Conservation (phyloP, 2,888 invertebrate genomes). For the Drosophila gaucha region DNA sequence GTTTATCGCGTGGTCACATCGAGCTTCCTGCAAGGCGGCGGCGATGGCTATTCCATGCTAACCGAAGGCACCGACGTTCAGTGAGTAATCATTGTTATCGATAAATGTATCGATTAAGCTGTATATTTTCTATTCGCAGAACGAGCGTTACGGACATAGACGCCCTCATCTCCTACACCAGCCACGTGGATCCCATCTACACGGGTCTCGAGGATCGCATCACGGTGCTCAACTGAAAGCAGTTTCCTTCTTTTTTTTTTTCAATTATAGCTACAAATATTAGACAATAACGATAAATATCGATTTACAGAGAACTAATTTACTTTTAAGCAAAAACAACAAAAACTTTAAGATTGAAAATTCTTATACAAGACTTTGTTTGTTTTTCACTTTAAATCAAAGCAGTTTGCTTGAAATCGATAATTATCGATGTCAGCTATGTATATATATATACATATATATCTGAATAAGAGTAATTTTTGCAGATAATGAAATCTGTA, state of each 20-base stretch:
- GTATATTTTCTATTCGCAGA: conserved; percentile 31
- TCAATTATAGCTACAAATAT: too few relatives aligned
- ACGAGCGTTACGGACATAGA: conserved; percentile 71
- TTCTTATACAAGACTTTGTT: not conserved
- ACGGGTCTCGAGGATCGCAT: conserved; percentile 74
- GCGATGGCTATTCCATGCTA: conserved; percentile 88
- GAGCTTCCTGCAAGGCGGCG: conserved; percentile 88
- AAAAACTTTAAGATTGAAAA: not conserved
- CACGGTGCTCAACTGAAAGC: conserved; percentile 45
- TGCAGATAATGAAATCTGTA: too few relatives aligned
- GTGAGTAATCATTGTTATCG: conserved; percentile 40
- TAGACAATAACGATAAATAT: not conserved
- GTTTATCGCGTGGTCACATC: conserved; percentile 88
- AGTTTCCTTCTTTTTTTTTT: not conserved
- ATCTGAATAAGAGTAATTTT: too few relatives aligned
- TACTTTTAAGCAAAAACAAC: not conserved
- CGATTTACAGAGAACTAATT: not conserved
- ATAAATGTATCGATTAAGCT: conserved; percentile 6
- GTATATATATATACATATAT: too few relatives aligned
- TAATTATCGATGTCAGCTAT: conserved; percentile 4
- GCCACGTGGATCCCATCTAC: conserved; percentile 60
- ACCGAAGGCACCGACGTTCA: conserved; percentile 78
- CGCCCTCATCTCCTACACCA: conserved; percentile 67
- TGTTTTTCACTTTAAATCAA: not conserved
- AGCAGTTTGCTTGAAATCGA: not conserved